phyloP scores from a whole-genome alignment of 2,113 vertebrate genomes.

The Psittacara wagleri region DNA sequence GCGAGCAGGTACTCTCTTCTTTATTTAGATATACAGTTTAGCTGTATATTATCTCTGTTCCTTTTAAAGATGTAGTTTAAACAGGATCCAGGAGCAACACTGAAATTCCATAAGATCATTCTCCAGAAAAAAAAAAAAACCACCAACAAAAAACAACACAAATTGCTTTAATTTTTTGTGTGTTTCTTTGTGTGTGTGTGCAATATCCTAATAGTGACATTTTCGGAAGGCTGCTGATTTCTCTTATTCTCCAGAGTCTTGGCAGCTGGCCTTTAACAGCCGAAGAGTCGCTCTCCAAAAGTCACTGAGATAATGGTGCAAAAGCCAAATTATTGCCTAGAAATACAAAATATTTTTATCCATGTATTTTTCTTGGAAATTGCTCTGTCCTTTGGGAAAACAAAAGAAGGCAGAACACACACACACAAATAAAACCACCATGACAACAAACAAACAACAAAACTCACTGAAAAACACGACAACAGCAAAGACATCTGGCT shows the following conservation, averaged over 20 bases:
- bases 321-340: background rate
- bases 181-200: background rate
- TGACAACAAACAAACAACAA: background rate
- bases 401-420: background rate
- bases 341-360: background rate
- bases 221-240: background rate
- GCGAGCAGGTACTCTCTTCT: background rate
- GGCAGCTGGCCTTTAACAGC: background rate
- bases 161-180: background rate
- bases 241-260: background rate
- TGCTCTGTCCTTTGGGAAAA: background rate
- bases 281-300: background rate
- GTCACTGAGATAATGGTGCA: background rate
- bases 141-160: background rate
- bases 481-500: background rate
- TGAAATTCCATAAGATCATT: background rate
- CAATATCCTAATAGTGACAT: background rate
- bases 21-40: background rate
- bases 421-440: background rate
- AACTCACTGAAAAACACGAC: rapidly evolving
- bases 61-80: background rate
- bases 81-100: background rate
- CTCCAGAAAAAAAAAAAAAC: background rate
- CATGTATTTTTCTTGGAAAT: background rate
- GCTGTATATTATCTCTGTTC: background rate